Evolutionary conservation across 2,797 vertebrate genomes (phyloP), one percentile per base, ranked within the genome.

Genomic region (Setipinna tenuifilis): DNA sequence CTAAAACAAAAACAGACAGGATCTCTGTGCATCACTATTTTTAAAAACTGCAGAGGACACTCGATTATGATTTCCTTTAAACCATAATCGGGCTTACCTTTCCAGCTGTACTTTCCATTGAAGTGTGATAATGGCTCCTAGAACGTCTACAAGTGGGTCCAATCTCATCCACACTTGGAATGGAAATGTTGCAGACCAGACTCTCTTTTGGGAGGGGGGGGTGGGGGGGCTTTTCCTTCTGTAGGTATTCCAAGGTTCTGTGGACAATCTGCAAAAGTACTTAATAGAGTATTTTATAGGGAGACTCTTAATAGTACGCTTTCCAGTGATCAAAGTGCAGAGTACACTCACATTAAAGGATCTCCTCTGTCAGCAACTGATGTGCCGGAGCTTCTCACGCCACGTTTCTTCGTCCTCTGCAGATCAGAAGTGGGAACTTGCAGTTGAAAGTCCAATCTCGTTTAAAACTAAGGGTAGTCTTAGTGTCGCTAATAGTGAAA

Each of bases 181-280:
- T 41, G 35, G 35, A 78, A 44, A 44, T 44, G 35, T 78, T 78
- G 71, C 71, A 78, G 35, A 78, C 35, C 35, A 78, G 71, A 6
- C 71, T 44, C 4, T 78, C 16, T 41, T 78, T 19, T 19, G 35
- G 68, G 25, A 25, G 11, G 25, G 14, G 68, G 31, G 11, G 28
- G 68, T 3, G 14, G 68, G 31, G 14, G 68, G 68, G 12, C 68
- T 35, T 35, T 78, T 78, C 35, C 71, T 35, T 78, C 71, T 78
- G 71, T 78, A 44, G 71, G 71, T 78, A 78, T 78, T 78, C 71
- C 71, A 78, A 78, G 71, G 71, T 78, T 78, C 71, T 78, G 71
- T 44, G 71, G 71, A 78, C 35, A 44, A 78, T 78, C 71, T 78
- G 71, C 71, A 44, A 44, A 78, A 78, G 71, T 78, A 78, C 71